These are phyloP conservation scores for Xestia c-nigrum DNA, from an alignment of 2,888 invertebrate species.

Conservation along the genomic window DNA sequence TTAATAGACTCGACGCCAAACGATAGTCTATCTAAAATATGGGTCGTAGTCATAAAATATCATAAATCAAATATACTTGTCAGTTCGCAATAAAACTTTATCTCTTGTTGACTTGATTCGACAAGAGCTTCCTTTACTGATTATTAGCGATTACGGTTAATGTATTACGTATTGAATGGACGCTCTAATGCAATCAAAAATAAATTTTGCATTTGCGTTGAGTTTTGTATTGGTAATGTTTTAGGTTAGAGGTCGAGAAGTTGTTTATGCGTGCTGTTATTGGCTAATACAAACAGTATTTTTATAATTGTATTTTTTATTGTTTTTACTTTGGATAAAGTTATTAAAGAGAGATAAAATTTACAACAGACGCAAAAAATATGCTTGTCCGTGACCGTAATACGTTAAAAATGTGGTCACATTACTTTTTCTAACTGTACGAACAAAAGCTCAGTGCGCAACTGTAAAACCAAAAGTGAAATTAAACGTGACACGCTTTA, in stretches of 20 bases:
- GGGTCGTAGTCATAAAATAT: slow-evolving; percentile 38
- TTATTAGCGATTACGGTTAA: slow-evolving; percentile 44
- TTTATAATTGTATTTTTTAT: neutral
- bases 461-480: slow-evolving; percentile 64
- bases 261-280: slow-evolving; percentile 2
- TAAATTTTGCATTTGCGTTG: slow-evolving; percentile 41
- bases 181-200: slow-evolving; percentile 51
- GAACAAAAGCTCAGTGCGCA: slow-evolving; percentile 45
- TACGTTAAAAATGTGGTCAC: slow-evolving; percentile 33
- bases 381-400: neutral
- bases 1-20: slow-evolving; percentile 37
- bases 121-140: slow-evolving; percentile 62
- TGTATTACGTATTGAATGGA: slow-evolving; percentile 38
- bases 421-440: slow-evolving; percentile 46
- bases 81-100: slow-evolving; percentile 54
- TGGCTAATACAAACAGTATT: neutral
- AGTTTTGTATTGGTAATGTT: slow-evolving; percentile 28
- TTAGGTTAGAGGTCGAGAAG: slow-evolving; percentile 25
- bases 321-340: neutral
- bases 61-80: slow-evolving; percentile 57
- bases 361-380: neutral
- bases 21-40: slow-evolving; percentile 38
- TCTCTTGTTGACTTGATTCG: slow-evolving; percentile 55
- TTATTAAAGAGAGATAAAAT: neutral
- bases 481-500: slow-evolving; percentile 57